phyloP scores from a whole-genome alignment of 2,888 invertebrate genomes.

The Lycophotia porphyrea region DNA sequence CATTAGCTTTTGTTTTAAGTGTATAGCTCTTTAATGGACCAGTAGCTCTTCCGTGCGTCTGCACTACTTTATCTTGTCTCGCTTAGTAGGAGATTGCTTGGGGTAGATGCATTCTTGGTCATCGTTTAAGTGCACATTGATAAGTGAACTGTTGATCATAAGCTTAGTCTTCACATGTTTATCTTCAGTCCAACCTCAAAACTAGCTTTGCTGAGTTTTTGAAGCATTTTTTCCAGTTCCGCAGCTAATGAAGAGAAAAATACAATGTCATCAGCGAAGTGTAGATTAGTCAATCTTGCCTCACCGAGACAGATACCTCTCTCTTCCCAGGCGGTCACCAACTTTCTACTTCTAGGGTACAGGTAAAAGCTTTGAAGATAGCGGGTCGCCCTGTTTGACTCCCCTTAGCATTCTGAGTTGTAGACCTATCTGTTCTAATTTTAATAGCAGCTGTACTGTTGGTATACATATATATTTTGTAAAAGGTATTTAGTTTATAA shows the following conservation, averaged over 20 bases:
- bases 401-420: background rate
- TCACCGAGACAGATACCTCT: background rate
- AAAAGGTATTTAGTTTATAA: background rate
- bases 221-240: background rate
- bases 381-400: background rate
- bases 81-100: background rate
- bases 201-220: background rate
- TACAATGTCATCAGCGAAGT: background rate
- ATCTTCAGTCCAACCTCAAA: background rate
- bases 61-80: background rate
- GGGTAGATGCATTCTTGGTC: background rate
- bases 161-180: background rate
- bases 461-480: background rate
- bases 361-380: background rate
- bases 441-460: background rate
- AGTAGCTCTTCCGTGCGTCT: background rate
- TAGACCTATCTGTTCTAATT: background rate
- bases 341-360: background rate
- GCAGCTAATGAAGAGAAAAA: background rate
- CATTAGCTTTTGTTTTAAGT: background rate
- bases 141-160: background rate
- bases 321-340: background rate
- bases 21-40: background rate
- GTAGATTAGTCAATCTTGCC: background rate
- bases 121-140: background rate